phyloP scores from a whole-genome alignment of 2,113 vertebrate genomes.

The Clarias batrachus region DNA sequence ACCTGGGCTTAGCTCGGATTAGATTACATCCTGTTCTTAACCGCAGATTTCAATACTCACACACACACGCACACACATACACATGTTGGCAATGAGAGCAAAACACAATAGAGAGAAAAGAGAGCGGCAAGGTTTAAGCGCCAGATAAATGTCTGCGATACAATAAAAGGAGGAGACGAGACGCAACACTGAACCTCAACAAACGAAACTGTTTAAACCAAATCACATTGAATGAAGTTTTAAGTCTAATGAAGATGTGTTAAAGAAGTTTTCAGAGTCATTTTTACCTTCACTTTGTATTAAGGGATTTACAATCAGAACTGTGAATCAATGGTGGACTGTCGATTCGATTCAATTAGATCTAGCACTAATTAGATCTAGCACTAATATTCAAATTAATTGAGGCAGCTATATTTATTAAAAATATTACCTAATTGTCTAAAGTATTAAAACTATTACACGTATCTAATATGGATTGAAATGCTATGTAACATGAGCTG shows the following conservation, averaged over 20 bases:
- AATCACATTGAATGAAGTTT: background rate
- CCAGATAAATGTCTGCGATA: constrained; percentile 2
- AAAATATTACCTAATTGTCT: too few relatives aligned
- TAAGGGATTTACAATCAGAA: background rate
- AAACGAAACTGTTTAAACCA: background rate
- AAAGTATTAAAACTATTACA: too few relatives aligned
- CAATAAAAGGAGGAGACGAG: constrained; percentile 17
- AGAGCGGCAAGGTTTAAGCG: constrained; percentile 1
- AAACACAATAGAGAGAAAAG: constrained; percentile 15
- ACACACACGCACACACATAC: constrained; percentile 16
- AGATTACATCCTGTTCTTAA: constrained; percentile 43
- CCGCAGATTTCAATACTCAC: constrained; percentile 27
- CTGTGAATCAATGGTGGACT: too few relatives aligned
- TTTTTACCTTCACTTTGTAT: background rate
- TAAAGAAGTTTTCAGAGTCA: background rate
- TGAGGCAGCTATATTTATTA: too few relatives aligned
- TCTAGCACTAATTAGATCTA: too few relatives aligned
- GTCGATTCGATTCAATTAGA: too few relatives aligned
- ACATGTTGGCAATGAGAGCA: background rate
- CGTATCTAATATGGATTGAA: too few relatives aligned
- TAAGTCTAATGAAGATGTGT: background rate
- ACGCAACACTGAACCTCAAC: constrained; percentile 25
- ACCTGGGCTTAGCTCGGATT: constrained; percentile 34
- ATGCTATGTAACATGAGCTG: too few relatives aligned
- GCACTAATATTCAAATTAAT: too few relatives aligned